Evolutionary conservation across 92 coral and sea anemone genomes (phyloP), one percentile per base, ranked within the genome.

Genomic region (Porites rus): DNA sequence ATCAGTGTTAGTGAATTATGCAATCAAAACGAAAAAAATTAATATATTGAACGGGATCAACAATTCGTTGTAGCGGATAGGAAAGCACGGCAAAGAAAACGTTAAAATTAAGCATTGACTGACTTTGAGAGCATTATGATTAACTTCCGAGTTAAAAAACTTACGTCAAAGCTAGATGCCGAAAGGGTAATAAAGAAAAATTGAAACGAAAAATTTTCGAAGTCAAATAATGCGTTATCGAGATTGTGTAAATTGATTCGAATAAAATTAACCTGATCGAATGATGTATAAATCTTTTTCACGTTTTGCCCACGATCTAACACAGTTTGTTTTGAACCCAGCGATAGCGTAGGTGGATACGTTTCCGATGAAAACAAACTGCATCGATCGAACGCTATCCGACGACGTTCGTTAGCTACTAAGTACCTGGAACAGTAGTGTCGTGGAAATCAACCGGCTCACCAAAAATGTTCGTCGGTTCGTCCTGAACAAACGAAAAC

Each of bases 381-480:
- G 18, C 66, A 56, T 63, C 86, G 77, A 70, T 38, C 87, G 79
- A 24, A 20, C 51, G 73, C 79, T 63, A 72, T 74, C 63, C 50
- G 73, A 51, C 25, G 62, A 62, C 73, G 64, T 73, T 20, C 61
- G 80, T 83, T 83, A 72, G 69, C 65, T 65, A 65, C 88, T 74
- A 87, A 91, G 90, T 97, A 97, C 99, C 99, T 96, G 99, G 90
- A 84, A 94, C 98, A 62, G 98, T 74, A 64, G 95, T 89, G 91
- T 77, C 98, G 98, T 94, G 97, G 91, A 95, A 95, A 92, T 95
- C 99, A 72, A 97, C 95, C 94, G 98, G 98, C 92, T 94, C 98
- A 95, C 98, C 98, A 83, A 97, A 97, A 83, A 96, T 96, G 80
- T 92, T 94, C 38, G 98, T 94, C 17, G 98, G 98, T 74, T 96